A percentile compares a stretch with the other conserved stretches of the same genome.
Conservation (phyloP, 2,888 invertebrate genomes). For the Drosophila anomelani region DNA sequence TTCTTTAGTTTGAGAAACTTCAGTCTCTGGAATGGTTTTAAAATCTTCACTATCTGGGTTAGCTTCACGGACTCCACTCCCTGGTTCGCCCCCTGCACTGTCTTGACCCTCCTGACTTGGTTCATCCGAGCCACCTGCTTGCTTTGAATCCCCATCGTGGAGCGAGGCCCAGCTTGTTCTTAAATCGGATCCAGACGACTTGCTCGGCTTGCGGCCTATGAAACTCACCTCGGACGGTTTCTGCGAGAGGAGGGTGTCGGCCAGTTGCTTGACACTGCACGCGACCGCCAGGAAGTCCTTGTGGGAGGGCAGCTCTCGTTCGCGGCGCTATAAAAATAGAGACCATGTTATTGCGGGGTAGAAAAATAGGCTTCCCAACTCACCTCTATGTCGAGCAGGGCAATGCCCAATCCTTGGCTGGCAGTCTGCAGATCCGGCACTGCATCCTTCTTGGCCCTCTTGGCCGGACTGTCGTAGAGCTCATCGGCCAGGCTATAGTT, state of each 20-base stretch:
- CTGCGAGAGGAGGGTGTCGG: slow-evolving; percentile 77
- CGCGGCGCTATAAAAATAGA: slow-evolving; percentile 64
- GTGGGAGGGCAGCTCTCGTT: slow-evolving; percentile 77
- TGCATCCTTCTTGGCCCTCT: slow-evolving; percentile 73
- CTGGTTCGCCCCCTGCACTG: not conserved
- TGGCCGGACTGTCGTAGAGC: slow-evolving; percentile 79
- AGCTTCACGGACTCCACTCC: not conserved
- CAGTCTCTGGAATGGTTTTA: not conserved
- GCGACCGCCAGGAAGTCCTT: slow-evolving; percentile 81
- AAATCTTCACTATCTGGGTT: not conserved
- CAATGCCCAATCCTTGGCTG: slow-evolving; percentile 74
- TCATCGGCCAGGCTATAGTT: slow-evolving; percentile 82
- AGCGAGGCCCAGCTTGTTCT: slow-evolving; percentile 5
- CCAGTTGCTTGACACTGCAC: slow-evolving; percentile 82
- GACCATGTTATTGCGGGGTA: not conserved
- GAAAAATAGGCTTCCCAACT: not conserved
- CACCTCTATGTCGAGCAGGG: slow-evolving; percentile 78
- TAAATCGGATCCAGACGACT: not conserved
- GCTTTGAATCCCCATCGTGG: not conserved
- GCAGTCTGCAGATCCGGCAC: slow-evolving; percentile 72
- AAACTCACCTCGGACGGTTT: slow-evolving; percentile 62
- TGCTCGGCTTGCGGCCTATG: not conserved
- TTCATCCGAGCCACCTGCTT: not conserved
- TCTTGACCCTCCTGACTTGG: slow-evolving; percentile 2
- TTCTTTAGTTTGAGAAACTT: not conserved